These are phyloP conservation scores for Odontocerum albicorne DNA, from an alignment of 2,888 invertebrate species.

Conservation along the genomic window DNA sequence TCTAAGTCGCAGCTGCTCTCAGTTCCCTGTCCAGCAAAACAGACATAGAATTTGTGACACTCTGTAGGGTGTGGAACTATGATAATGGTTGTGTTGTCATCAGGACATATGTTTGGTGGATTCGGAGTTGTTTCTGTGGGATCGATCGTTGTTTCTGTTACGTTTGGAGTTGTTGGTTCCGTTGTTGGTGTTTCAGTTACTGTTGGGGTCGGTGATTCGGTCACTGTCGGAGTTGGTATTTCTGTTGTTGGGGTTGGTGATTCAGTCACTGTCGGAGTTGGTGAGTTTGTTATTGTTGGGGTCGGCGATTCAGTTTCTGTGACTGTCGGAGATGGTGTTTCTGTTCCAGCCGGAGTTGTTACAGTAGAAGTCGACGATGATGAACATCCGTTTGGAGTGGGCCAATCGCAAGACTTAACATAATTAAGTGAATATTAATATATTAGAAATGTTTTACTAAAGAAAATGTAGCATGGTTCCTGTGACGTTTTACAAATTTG, in stretches of 20 bases:
- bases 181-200: neutral
- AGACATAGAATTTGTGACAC: constrained; percentile 3
- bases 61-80: neutral
- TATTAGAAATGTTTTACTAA: no score
- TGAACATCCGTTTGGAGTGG: neutral
- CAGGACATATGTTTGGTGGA: neutral
- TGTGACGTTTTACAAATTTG: no score
- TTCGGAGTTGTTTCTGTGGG: constrained; percentile 33
- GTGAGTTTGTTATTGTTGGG: constrained; percentile 30
- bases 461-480: no score
- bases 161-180: neutral
- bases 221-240: constrained; percentile 38
- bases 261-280: constrained; percentile 39
- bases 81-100: neutral
- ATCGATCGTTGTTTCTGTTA: no score
- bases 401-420: constrained; percentile 1
- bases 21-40: neutral
- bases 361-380: neutral
- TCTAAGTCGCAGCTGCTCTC: neutral
- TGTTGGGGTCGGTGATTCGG: constrained; percentile 12
- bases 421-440: no score
- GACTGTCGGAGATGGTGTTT: neutral
- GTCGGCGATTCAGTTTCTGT: neutral
- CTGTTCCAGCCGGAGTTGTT: neutral
- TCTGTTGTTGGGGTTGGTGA: constrained; percentile 30